Evolutionary conservation across 2,113 vertebrate species (phyloP).

Genomic region (Dendrocopos noguchii): DNA sequence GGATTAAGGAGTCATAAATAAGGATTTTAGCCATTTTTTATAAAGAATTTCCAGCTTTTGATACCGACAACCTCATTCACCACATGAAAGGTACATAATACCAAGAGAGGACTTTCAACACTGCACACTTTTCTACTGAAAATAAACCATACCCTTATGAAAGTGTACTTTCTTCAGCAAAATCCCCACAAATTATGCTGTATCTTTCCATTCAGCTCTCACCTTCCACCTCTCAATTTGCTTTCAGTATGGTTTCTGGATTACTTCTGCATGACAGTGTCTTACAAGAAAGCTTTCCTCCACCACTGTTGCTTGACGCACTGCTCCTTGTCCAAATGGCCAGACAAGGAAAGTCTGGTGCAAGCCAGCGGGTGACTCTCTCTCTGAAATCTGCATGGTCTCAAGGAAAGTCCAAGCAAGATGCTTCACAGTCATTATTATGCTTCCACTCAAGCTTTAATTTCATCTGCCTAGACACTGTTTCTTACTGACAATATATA

Average conservation of each 20-base stretch:
- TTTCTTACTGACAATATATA: not conserved
- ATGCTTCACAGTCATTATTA: not conserved
- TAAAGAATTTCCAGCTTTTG: constrained; percentile 40
- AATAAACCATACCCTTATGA: not conserved
- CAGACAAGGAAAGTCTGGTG: constrained; percentile 20
- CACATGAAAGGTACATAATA: constrained; percentile 27
- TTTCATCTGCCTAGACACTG: not conserved
- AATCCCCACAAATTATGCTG: not conserved
- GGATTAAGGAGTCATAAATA: constrained; percentile 73
- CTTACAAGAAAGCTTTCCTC: constrained; percentile 26
- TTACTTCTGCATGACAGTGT: not conserved
- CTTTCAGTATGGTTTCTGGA: not conserved
- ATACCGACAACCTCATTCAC: constrained; percentile 37
- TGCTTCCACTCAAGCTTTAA: not conserved
- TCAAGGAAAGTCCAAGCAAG: constrained; percentile 17
- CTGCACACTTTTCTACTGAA: not conserved
- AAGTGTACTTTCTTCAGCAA: constrained; percentile 29
- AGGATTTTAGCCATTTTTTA: constrained; percentile 63
- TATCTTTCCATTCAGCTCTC: not conserved
- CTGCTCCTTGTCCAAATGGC: not conserved
- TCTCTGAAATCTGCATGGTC: not conserved
- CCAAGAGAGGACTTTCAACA: not conserved
- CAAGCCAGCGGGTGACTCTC: not conserved
- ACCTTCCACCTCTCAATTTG: not conserved
- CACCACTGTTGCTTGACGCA: constrained; percentile 8